Base-by-base conservation (phyloP, 2,888 invertebrate genomes). In the Agrochola litura region DNA sequence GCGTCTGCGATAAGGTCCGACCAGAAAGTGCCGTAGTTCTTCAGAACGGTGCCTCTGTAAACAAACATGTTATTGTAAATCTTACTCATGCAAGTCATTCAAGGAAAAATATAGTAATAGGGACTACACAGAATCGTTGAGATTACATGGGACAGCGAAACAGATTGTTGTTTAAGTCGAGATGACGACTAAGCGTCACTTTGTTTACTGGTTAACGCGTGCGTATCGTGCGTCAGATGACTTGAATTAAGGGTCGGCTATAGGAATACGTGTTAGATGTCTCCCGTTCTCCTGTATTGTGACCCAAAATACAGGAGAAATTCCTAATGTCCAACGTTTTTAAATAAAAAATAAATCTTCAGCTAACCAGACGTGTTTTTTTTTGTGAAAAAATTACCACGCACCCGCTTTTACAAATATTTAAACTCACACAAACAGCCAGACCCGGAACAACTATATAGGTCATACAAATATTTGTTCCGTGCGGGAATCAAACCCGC, bases 21-120 rank as follows among this genome's bases (percentile, higher is more conserved):
- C 98, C 98, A 98, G 93, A 98, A 98, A 10, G 97, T 98, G 70
- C 97, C 97, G 92, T 98, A 98, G 88, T 98, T 97, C 93, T 98
- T 97, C 89, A 98, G 93, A 37, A 98, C 97, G 6, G 98, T 98
- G 67, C 98, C 98, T 64, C 98, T 98, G 97, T 60, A 97, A 97
- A 82, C 37, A 82, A 72, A 82, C n/a, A 54, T 69, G 52, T 76
- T 63, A 69, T 70, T 52, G 37, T 68, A 71, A 46, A 63, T 68
- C 41, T 71, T 64, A 70, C 25, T 70, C 73, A 25, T 79, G 80
- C 74, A 64, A 79, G 52, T 74, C 70, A 71, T 64, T 71, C 52
- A 46, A 84, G 84, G 84, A 84, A 83, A 52, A 73, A 74, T 67
- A 22, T 22, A 61, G 22, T 52, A 41, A 68, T 64, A 64, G 52